Evolutionary conservation across 35 echinoderm and acorn worm species (phyloP).

Genomic region (Apostichopus californicus): DNA sequence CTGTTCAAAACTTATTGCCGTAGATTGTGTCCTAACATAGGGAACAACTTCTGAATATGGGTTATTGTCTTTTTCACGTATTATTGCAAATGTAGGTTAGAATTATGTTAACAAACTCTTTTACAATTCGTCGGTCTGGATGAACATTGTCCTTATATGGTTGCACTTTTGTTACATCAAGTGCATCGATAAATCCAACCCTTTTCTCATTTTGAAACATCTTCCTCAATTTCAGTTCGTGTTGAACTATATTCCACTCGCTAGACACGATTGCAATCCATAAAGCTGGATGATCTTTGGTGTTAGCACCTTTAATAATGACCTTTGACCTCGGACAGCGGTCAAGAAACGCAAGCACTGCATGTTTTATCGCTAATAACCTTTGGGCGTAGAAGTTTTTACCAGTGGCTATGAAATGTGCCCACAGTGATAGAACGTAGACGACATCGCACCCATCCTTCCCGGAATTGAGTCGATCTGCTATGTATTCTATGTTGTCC

Average conservation of each 20-base stretch:
- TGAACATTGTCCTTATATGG: constrained; percentile 25
- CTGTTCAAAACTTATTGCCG: too few species aligned
- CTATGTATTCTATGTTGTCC: constrained; percentile 8
- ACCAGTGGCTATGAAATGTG: neutral
- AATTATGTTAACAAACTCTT: constrained; percentile 15
- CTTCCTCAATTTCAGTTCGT: constrained; percentile 7
- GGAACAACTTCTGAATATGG: too few species aligned
- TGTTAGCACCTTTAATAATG: too few species aligned
- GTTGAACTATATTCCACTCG: constrained; percentile 25
- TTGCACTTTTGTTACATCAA: constrained; percentile 47
- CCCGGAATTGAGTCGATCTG: neutral
- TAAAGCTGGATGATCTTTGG: constrained; percentile 17
- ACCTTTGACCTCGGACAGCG: constrained; percentile 3
- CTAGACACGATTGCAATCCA: constrained; percentile 30
- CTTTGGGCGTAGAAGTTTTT: constrained; percentile 36
- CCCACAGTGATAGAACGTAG: too few species aligned
- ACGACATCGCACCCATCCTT: neutral
- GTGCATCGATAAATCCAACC: constrained; percentile 57
- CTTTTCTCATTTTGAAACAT: constrained; percentile 22
- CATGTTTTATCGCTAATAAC: neutral
- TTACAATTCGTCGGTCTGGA: neutral
- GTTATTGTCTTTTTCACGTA: too few species aligned
- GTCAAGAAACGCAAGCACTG: neutral
- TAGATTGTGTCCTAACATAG: too few species aligned
- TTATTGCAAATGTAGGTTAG: constrained; percentile 20